phyloP scores from a whole-genome alignment of 2,113 vertebrate genomes.

The Astatotilapia flaviijosephi region DNA sequence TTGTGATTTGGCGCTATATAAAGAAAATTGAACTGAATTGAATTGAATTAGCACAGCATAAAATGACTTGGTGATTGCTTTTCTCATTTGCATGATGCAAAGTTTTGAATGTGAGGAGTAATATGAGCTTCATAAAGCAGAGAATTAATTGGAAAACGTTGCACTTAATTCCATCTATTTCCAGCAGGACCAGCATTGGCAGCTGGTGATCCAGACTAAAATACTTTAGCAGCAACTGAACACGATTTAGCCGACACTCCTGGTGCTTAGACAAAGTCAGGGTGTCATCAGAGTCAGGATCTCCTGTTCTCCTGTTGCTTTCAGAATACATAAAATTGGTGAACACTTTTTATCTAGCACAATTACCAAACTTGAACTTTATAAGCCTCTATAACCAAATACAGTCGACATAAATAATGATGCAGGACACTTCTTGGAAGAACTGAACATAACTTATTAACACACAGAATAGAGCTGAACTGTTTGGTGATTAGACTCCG shows the following conservation, averaged over 20 bases:
- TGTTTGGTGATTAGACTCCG: background rate
- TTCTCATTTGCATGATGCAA: background rate
- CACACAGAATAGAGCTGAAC: background rate
- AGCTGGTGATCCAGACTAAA: background rate
- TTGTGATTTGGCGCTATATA: background rate
- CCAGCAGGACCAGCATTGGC: background rate
- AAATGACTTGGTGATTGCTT: background rate
- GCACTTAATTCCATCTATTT: background rate
- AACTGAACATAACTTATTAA: background rate
- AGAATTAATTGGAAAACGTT: background rate
- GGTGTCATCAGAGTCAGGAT: background rate
- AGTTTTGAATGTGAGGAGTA: background rate
- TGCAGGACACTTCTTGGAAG: background rate
- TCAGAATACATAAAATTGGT: background rate
- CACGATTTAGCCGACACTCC: background rate
- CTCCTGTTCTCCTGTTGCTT: background rate
- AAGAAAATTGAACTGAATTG: background rate
- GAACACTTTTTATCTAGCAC: accelerated
- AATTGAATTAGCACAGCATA: background rate
- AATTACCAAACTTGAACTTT: background rate
- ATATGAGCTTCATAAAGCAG: background rate
- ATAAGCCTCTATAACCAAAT: background rate
- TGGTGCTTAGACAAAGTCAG: background rate
- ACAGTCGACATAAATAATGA: background rate
- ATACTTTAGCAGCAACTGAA: background rate